Evolutionary conservation across 2,113 vertebrate genomes (phyloP), one percentile per base, ranked within the genome.

Genomic region (Sinocyclocheilus rhinocerous): DNA sequence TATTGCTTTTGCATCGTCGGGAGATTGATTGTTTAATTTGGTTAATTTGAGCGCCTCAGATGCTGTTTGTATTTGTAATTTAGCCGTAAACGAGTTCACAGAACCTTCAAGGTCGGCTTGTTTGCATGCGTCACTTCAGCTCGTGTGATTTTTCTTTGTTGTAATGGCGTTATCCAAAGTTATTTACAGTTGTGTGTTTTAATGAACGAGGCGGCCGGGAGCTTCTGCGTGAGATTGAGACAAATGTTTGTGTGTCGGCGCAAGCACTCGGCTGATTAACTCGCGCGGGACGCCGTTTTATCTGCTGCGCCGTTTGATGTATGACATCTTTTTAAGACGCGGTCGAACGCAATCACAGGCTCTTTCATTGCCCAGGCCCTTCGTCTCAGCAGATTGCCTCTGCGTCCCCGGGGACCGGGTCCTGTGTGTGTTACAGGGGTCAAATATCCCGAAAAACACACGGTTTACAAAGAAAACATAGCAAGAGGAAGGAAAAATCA

Each of bases 281-380:
- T n/a, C n/a, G n/a, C n/a, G 83, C 84, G 50, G 89, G 91, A 93
- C 87, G 90, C 90, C 92, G 91, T 95, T 95, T 94, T 94, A 95
- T 95, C 94, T 94, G 90, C 86, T 94, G 92, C 36, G 42, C 91
- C 88, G 92, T 94, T 94, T 95, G 94, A 96, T 95, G 93, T 94
- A 95, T 89, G 91, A 92, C 92, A 91, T 94, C 93, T 94, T 94
- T 94, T 93, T 93, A 90, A 92, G 90, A 91, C 91, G 88, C 87
- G 92, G 93, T 95, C 92, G 92, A 95, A 95, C 89, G 92, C 94
- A 95, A 94, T 95, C 93, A 94, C 93, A 73, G 92, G 88, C 91
- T 90, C 91, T 94, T 94, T 94, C 92, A 93, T 92, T 91, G 91
- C 91, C 75, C 86, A 88, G 88, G 61, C 88, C 91, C 85, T 85